Evolutionary conservation across 64 coral and sea anemone species (phyloP).

Genomic region (Stichodactyla mertensii): DNA sequence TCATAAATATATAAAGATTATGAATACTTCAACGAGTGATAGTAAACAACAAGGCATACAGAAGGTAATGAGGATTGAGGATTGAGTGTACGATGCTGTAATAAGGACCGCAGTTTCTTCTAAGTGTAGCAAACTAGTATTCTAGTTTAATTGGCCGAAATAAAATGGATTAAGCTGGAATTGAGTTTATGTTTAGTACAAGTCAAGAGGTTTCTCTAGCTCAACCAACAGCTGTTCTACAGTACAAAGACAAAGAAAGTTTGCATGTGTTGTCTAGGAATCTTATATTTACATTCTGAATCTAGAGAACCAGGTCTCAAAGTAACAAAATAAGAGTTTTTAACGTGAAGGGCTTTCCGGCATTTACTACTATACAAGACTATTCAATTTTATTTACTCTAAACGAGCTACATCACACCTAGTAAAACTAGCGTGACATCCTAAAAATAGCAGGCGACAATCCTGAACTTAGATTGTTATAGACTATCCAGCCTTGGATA

Average conservation of each 20-base stretch:
- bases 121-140: not conserved
- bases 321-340: not conserved
- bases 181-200: not conserved
- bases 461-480: not conserved
- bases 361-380: not conserved
- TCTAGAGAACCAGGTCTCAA: not conserved
- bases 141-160: not conserved
- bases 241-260: not conserved
- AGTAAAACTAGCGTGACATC: not conserved
- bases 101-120: not conserved
- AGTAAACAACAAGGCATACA: not conserved
- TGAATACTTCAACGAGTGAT: not conserved
- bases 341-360: not conserved
- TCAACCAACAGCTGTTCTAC: not conserved
- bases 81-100: not conserved
- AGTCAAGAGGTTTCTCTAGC: not conserved
- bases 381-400: not conserved
- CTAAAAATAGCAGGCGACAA: not conserved
- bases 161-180: not conserved
- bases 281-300: not conserved
- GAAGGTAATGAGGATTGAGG: not conserved
- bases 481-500: not conserved
- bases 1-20: slow-evolving; percentile 8
- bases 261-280: not conserved
- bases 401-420: not conserved